Evolutionary conservation across 2,888 invertebrate species (phyloP).

Genomic region (Serrognathus titanus): DNA sequence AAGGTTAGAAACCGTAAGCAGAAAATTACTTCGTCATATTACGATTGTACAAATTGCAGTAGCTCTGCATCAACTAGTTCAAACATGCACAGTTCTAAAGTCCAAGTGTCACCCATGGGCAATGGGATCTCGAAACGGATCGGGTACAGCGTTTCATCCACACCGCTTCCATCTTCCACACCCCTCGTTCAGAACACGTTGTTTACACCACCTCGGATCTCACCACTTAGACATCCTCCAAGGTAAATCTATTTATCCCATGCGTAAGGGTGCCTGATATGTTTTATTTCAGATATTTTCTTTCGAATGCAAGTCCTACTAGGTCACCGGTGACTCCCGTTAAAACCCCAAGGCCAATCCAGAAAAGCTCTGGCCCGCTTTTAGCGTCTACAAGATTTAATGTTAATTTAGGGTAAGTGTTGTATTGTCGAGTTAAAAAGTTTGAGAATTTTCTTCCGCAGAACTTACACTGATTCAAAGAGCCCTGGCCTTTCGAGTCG

Average conservation of each 20-base stretch:
- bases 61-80: slow-evolving; percentile 4
- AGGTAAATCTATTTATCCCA: slow-evolving; percentile 4
- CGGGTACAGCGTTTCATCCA: slow-evolving; percentile 12
- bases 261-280: background rate
- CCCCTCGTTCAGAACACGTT: slow-evolving; percentile 6
- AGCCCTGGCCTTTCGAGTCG: slow-evolving; percentile 53
- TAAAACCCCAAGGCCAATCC: slow-evolving; percentile 31
- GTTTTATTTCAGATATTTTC: slow-evolving; percentile 11
- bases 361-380: slow-evolving; percentile 47
- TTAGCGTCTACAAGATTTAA: slow-evolving; percentile 50
- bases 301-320: slow-evolving; percentile 5
- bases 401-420: slow-evolving; percentile 48
- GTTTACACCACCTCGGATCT: slow-evolving; percentile 9
- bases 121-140: background rate
- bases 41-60: slow-evolving; percentile 5
- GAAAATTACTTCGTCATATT: background rate
- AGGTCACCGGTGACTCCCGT: background rate
- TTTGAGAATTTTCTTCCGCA: slow-evolving; percentile 8
- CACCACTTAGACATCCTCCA: slow-evolving; percentile 11
- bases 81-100: slow-evolving; percentile 10
- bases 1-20: slow-evolving; percentile 15
- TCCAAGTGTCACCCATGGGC: background rate
- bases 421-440: too few relatives aligned
- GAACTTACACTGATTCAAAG: slow-evolving; percentile 51
- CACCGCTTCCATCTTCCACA: slow-evolving; percentile 8